Evolutionary conservation across 1,140 invertebrate species (phyloP).

Genomic region (Anadara kagoshimensis): DNA sequence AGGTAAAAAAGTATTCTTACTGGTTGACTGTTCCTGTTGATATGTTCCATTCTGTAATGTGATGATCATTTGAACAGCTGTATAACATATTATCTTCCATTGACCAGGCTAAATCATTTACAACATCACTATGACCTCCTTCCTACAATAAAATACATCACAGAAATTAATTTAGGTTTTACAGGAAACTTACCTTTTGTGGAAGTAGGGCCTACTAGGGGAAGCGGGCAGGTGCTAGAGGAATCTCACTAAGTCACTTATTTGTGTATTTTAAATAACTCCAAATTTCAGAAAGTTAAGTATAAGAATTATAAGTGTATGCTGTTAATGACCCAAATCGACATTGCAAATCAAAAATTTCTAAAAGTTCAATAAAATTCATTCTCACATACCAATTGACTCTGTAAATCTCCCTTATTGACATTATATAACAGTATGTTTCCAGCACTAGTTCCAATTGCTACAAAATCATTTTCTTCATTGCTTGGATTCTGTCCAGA

Average conservation of each 20-base stretch:
- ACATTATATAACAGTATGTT: constrained; percentile 81
- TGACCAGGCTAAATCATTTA: constrained; percentile 73
- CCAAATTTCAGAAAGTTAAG: too few relatives aligned
- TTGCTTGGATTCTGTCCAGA: constrained; percentile 12
- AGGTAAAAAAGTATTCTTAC: constrained; percentile 58
- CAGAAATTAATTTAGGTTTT: too few relatives aligned
- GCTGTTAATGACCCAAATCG: too few relatives aligned
- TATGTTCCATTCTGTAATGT: constrained; percentile 76
- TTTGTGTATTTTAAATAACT: too few relatives aligned
- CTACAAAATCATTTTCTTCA: constrained; percentile 72
- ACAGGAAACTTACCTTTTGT: constrained; percentile 3
- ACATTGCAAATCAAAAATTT: too few relatives aligned
- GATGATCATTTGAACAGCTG: constrained; percentile 75
- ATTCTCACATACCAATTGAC: constrained; percentile 66
- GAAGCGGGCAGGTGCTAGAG: constrained; percentile 2
- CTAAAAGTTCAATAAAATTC: too few relatives aligned
- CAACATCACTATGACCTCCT: constrained; percentile 75
- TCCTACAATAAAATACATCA: constrained; percentile 44
- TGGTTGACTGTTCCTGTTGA: constrained; percentile 69
- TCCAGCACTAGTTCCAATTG: constrained; percentile 81
- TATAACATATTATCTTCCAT: constrained; percentile 67
- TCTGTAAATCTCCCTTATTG: constrained; percentile 78
- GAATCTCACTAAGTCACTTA: too few relatives aligned
- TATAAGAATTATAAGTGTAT: too few relatives aligned
- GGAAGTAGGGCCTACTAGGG: background rate